Evolutionary conservation across 2,113 vertebrate genomes (phyloP).

Genomic region (Mustelus asterias): DNA sequence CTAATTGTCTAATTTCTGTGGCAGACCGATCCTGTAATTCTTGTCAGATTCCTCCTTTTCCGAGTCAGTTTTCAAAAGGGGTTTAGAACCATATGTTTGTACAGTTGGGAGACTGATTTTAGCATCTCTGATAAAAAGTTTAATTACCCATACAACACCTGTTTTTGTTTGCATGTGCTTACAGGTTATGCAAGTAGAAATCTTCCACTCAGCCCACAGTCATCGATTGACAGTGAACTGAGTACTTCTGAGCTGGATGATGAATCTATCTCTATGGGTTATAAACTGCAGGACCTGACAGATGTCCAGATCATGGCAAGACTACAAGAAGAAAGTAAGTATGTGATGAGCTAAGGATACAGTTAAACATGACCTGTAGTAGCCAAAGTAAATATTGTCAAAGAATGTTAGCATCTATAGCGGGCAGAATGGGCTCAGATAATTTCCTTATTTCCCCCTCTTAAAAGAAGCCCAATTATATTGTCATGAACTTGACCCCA

Average conservation of each 20-base stretch:
- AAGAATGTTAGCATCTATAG: not conserved
- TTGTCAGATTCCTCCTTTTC: not conserved
- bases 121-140: not conserved
- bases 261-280: conserved; percentile 87
- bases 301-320: conserved; percentile 98
- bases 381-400: conserved; percentile 10
- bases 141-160: not conserved
- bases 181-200: conserved; percentile 66
- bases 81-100: not conserved
- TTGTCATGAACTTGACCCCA: not conserved
- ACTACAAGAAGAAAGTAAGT: conserved; percentile 91
- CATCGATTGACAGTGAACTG: conserved; percentile 87
- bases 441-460: not conserved
- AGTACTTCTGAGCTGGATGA: conserved; percentile 84
- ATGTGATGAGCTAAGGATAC: conserved; percentile 44
- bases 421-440: not conserved
- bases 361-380: not conserved
- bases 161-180: conserved; percentile 30
- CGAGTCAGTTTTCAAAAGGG: not conserved
- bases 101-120: not conserved
- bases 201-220: conserved; percentile 82
- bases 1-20: not conserved
- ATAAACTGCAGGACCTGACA: conserved; percentile 94
- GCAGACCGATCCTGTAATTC: not conserved
- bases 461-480: too few species aligned